phyloP scores from a whole-genome alignment of 2,888 invertebrate genomes.

The Yponomeuta plumbellus region DNA sequence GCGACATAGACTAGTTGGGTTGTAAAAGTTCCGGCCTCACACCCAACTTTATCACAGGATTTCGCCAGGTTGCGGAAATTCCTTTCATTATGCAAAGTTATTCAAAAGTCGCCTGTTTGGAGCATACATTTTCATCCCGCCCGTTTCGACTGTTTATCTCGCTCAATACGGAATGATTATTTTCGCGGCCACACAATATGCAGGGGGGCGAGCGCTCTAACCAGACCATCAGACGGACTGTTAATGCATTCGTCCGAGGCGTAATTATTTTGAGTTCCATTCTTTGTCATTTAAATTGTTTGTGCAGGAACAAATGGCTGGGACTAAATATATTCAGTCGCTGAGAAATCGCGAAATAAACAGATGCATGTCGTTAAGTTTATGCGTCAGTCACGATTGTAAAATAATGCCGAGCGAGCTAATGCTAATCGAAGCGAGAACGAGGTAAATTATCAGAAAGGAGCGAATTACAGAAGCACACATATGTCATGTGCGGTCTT shows the following conservation, averaged over 20 bases:
- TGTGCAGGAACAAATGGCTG: not conserved
- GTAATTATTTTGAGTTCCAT: not conserved
- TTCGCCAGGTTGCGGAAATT: constrained; percentile 2
- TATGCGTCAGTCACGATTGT: not conserved
- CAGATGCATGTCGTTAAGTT: not conserved
- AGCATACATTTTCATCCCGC: not conserved
- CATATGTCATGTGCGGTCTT: no score
- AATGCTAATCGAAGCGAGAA: not conserved
- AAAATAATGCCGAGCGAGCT: not conserved
- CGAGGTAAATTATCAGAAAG: not conserved
- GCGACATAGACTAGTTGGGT: not conserved
- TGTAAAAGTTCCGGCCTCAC: not conserved
- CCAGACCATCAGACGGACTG: not conserved
- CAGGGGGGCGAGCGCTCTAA: no score
- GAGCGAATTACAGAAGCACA: not conserved
- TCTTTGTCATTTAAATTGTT: not conserved
- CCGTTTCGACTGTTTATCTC: not conserved
- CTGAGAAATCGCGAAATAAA: not conserved
- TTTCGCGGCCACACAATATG: not conserved
- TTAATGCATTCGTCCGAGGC: not conserved
- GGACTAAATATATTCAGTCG: not conserved
- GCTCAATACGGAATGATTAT: not conserved
- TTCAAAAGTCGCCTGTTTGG: not conserved
- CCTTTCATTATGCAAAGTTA: not conserved
- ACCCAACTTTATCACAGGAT: not conserved